A percentile compares a stretch with the other conserved stretches of the same genome.
Evolutionary conservation across 1,140 invertebrate genomes (phyloP).

Genomic region (Calliopsis andreniformis): DNA sequence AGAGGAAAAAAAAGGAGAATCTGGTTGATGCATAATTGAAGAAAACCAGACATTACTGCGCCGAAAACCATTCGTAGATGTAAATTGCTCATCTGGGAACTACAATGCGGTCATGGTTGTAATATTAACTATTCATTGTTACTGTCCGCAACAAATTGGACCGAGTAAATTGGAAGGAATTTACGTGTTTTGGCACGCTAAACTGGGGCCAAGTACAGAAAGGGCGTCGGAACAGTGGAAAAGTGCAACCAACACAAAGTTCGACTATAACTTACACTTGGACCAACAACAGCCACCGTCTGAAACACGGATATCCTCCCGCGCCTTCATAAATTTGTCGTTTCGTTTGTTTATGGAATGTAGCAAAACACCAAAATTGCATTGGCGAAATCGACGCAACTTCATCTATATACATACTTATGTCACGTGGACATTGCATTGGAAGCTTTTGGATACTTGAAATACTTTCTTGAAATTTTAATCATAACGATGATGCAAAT

Average conservation of each 20-base stretch:
- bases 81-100: too few species aligned
- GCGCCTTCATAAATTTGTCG: slow-evolving; percentile 1
- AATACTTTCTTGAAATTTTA: neutral
- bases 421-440: neutral
- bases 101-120: neutral
- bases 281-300: neutral
- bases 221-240: neutral
- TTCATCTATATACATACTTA: neutral
- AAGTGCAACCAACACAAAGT: neutral
- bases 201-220: neutral
- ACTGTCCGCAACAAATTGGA: too few species aligned
- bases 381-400: neutral
- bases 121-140: slow-evolving; percentile 40
- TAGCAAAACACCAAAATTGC: neutral
- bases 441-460: neutral
- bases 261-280: neutral
- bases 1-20: too few species aligned
- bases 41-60: neutral
- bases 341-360: neutral
- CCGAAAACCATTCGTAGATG: neutral
- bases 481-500: neutral
- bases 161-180: neutral
- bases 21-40: too few species aligned
- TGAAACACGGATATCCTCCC: neutral
- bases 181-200: neutral